Conservation (phyloP, 2,113 vertebrate species). For the Vimba vimba region DNA sequence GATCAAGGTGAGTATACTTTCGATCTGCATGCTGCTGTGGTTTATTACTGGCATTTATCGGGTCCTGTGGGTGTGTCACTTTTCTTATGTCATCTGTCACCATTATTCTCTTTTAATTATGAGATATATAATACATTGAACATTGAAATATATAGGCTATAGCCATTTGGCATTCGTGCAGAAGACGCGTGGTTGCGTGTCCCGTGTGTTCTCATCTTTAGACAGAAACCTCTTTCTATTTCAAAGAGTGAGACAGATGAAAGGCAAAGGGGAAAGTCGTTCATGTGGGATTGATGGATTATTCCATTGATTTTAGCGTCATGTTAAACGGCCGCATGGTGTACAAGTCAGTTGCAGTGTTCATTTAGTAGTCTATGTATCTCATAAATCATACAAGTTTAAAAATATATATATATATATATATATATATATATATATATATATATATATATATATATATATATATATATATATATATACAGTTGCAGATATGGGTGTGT, state of each 20-base stretch:
- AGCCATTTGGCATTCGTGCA: neutral
- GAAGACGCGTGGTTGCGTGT: neutral
- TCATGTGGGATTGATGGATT: constrained; percentile 23
- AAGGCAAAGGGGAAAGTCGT: constrained; percentile 5
- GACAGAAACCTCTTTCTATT: neutral
- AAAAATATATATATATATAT: too few relatives aligned
- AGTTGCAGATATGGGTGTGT: constrained; percentile 35
- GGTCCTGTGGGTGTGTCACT: constrained; percentile 54
- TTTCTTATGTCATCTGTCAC: neutral
- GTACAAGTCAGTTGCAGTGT: neutral
- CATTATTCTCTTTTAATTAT: too few relatives aligned
- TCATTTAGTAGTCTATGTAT: neutral
- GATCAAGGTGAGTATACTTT: constrained; percentile 50
- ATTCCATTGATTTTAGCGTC: neutral
- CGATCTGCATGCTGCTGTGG: constrained; percentile 6
- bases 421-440: too few relatives aligned
- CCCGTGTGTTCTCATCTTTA: neutral
- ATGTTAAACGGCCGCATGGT: neutral
- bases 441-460: too few relatives aligned
- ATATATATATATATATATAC: too few relatives aligned
- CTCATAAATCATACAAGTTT: constrained; percentile 19
- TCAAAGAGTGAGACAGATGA: constrained; percentile 5
- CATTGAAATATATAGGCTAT: neutral
- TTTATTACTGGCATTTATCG: neutral
- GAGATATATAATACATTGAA: too few relatives aligned